A percentile compares a stretch with the other conserved stretches of the same genome.
Evolutionary conservation across 2,888 invertebrate species (phyloP).

Genomic region (Chloroclystis v-ata): DNA sequence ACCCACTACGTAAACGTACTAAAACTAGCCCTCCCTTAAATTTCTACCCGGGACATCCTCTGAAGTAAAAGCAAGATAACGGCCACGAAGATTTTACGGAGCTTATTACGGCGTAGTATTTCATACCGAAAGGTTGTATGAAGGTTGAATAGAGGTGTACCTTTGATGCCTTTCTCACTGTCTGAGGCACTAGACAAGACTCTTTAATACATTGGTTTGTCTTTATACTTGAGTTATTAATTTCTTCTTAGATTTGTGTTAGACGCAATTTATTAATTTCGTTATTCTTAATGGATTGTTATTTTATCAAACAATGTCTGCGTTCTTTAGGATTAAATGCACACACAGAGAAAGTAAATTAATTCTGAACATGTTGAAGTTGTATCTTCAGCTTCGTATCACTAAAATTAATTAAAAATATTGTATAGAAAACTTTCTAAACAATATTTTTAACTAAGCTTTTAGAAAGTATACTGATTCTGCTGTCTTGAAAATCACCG

Average conservation of each 20-base stretch:
- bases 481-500: no score
- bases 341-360: no score
- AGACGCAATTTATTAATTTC: background rate
- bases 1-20: no score
- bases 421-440: no score
- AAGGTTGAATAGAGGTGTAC: slow-evolving; percentile 15
- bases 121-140: slow-evolving; percentile 32
- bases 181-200: slow-evolving; percentile 9
- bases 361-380: no score
- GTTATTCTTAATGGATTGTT: no score
- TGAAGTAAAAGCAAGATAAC: slow-evolving; percentile 28
- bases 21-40: slow-evolving; percentile 10
- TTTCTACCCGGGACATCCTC: slow-evolving; percentile 18
- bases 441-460: no score
- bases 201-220: slow-evolving; percentile 1
- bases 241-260: background rate
- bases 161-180: slow-evolving; percentile 23
- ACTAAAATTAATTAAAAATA: no score
- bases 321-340: no score
- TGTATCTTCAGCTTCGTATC: no score
- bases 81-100: slow-evolving; percentile 24
- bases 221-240: background rate
- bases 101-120: slow-evolving; percentile 29
- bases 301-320: no score
- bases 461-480: no score